phyloP scores from a whole-genome alignment of 2,797 vertebrate species.

The Natrix natrix region DNA sequence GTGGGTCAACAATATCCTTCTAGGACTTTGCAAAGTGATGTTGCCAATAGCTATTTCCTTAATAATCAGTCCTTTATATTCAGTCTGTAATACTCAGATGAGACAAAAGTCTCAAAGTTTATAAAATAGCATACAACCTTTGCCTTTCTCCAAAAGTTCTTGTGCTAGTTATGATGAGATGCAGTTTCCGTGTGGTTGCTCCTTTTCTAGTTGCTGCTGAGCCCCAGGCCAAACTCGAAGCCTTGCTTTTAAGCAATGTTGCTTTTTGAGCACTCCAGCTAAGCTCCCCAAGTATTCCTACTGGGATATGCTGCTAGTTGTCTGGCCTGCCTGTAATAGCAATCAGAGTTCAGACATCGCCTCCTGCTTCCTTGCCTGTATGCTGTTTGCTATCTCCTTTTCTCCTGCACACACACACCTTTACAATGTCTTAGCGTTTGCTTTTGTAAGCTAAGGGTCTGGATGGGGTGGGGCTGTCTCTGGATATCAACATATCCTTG shows the following conservation, averaged over 20 bases:
- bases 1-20: not conserved
- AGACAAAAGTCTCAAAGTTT: not conserved
- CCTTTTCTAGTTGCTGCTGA: not conserved
- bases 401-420: not conserved
- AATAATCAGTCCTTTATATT: not conserved
- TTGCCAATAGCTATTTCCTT: not conserved
- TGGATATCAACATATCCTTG: not conserved
- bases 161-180: not conserved
- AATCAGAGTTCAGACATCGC: not conserved
- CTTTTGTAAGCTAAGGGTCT: not conserved
- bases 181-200: not conserved
- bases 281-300: not conserved
- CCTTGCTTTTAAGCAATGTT: not conserved
- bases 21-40: not conserved
- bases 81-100: not conserved
- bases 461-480: not conserved
- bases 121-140: not conserved
- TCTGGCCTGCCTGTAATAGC: not conserved
- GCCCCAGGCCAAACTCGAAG: not conserved
- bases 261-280: not conserved
- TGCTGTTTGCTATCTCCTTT: not conserved
- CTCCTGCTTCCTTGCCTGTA: not conserved
- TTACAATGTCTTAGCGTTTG: not conserved
- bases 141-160: not conserved
- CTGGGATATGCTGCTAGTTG: not conserved